Conservation (phyloP, 2,113 vertebrate species). For the Tiliqua scincoides region DNA sequence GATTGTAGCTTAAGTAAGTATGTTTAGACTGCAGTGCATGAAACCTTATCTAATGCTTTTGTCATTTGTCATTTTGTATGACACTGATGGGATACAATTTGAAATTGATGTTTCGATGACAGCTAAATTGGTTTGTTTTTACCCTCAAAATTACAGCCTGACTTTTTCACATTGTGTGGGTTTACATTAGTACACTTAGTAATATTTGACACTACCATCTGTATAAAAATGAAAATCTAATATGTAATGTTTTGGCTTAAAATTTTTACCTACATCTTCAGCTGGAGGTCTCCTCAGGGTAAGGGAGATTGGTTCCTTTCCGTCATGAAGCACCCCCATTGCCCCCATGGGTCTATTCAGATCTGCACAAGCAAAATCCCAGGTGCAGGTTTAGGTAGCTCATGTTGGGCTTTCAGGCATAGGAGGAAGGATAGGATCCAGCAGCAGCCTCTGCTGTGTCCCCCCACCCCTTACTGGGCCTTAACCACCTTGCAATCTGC, state of each 20-base stretch:
- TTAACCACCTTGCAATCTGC: no score
- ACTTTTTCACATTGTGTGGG: not conserved
- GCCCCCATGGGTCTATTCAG: no score
- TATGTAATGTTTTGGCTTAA: not conserved
- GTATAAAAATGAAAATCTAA: slow-evolving; percentile 8
- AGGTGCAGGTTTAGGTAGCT: no score
- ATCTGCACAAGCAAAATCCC: no score
- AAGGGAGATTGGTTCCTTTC: no score
- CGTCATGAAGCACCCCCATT: no score
- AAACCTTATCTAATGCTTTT: slow-evolving; percentile 26
- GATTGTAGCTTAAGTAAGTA: not conserved
- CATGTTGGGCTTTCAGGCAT: no score
- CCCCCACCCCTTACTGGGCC: no score
- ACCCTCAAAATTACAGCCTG: not conserved
- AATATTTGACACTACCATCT: not conserved
- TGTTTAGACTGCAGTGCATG: no score
- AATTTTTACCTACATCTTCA: not conserved
- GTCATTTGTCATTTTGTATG: not conserved
- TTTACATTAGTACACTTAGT: slow-evolving; percentile 30
- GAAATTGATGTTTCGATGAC: slow-evolving; percentile 18
- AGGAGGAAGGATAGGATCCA: no score
- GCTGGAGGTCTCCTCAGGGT: no score
- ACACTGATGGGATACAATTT: slow-evolving; percentile 25
- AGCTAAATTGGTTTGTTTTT: slow-evolving; percentile 26
- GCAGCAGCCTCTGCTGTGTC: no score